These are phyloP conservation scores for Anguilla pacifica DNA, from an alignment of 2,797 vertebrate species.

Conservation along the genomic window DNA sequence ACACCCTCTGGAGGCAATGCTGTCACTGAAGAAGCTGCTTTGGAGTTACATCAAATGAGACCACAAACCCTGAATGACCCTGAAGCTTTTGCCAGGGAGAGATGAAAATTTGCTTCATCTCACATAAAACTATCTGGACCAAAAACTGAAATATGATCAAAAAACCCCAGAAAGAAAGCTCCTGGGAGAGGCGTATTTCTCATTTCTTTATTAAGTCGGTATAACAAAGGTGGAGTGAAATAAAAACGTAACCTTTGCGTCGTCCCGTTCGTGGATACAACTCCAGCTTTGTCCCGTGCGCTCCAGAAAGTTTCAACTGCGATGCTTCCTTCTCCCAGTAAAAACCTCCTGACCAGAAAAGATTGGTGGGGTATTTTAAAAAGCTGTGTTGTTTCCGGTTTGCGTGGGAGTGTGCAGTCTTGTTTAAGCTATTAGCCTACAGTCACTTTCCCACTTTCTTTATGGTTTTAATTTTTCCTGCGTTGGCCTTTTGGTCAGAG, in stretches of 20 bases:
- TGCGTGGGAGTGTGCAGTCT: not conserved
- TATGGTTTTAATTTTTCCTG: not conserved
- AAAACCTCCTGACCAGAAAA: not conserved
- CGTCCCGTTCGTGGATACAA: not conserved
- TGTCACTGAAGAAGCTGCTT: not conserved
- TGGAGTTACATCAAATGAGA: not conserved
- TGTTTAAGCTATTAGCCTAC: not conserved
- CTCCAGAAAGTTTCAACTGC: not conserved
- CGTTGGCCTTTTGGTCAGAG: not conserved
- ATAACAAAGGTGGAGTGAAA: not conserved
- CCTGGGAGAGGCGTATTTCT: not conserved
- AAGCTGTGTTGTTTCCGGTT: not conserved
- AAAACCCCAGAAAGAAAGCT: not conserved
- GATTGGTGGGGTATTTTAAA: not conserved
- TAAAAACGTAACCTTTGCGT: not conserved
- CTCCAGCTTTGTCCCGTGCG: too few relatives aligned
- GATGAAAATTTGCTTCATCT: not conserved
- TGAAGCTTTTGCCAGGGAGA: not conserved
- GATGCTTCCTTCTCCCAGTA: not conserved
- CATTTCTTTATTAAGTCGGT: not conserved
- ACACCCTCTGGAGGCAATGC: not conserved
- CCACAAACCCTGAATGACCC: not conserved
- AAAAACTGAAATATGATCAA: not conserved
- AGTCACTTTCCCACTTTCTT: not conserved
- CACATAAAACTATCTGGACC: not conserved